These are phyloP conservation scores for Germaria angustata DNA, from an alignment of 2,888 invertebrate species.

Conservation along the genomic window DNA sequence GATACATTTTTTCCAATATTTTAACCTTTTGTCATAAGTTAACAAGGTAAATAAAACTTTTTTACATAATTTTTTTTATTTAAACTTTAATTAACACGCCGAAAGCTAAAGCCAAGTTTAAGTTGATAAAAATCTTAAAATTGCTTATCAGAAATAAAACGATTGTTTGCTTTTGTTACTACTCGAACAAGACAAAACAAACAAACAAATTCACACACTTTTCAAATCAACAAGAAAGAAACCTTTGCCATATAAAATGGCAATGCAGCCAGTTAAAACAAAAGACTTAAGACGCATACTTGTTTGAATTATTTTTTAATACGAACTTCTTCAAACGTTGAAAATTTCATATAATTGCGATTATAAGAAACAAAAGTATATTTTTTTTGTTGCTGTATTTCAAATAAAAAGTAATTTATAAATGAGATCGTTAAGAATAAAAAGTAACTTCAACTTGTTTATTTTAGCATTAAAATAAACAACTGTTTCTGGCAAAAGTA, in stretches of 20 bases:
- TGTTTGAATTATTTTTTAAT: not conserved
- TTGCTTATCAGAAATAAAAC: constrained; percentile 3
- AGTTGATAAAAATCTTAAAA: constrained; percentile 26
- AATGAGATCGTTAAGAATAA: constrained; percentile 7
- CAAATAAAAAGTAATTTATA: not conserved
- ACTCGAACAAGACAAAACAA: not conserved
- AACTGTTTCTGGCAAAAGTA: constrained; percentile 18
- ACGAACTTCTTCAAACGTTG: constrained; percentile 30
- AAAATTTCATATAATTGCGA: constrained; percentile 50
- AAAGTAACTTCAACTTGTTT: constrained; percentile 26
- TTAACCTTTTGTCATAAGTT: too few species aligned
- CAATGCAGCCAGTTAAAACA: not conserved
- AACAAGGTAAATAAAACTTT: too few species aligned
- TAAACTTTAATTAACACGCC: constrained; percentile 23
- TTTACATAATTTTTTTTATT: not conserved
- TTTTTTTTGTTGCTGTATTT: not conserved
- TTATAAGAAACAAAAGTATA: too few species aligned
- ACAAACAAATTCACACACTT: constrained; percentile 42
- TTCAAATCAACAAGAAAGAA: not conserved
- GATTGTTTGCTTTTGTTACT: not conserved
- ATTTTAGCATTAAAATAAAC: constrained; percentile 24
- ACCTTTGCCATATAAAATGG: constrained; percentile 49
- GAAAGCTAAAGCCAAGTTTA: not conserved
- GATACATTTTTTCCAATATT: too few species aligned
- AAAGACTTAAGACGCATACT: constrained; percentile 52